A percentile compares a stretch with the other conserved stretches of the same genome.
phyloP scores from a whole-genome alignment of 2,888 invertebrate genomes.

The Diaperis boleti region DNA sequence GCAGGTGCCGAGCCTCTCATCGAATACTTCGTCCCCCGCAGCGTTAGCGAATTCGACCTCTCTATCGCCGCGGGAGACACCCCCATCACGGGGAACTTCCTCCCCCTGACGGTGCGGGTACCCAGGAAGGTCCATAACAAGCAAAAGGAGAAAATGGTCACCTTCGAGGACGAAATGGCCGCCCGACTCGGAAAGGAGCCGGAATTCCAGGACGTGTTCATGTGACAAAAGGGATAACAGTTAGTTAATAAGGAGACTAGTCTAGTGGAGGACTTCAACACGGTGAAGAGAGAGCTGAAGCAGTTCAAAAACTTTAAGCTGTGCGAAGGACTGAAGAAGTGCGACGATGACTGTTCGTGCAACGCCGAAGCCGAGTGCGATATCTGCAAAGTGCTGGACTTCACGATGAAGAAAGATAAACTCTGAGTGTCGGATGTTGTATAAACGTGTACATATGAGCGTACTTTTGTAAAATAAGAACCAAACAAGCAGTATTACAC shows the following conservation, averaged over 20 bases:
- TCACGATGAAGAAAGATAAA: constrained; percentile 64
- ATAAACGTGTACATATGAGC: constrained; percentile 28
- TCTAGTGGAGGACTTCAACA: constrained; percentile 54
- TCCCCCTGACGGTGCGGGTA: constrained; percentile 61
- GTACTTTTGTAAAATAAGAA: constrained; percentile 33
- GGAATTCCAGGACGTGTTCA: constrained; percentile 79
- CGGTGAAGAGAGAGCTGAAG: constrained; percentile 60
- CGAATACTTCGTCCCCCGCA: constrained; percentile 87
- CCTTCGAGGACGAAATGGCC: constrained; percentile 80
- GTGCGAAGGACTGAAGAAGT: constrained; percentile 64
- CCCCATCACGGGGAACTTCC: constrained; percentile 60
- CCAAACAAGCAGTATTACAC: constrained; percentile 36
- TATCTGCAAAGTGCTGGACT: constrained; percentile 65
- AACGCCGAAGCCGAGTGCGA: constrained; percentile 65
- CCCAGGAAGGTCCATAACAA: constrained; percentile 65
- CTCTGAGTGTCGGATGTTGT: constrained; percentile 48
- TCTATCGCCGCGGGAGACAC: constrained; percentile 73
- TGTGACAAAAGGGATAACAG: constrained; percentile 75
- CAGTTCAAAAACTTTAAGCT: constrained; percentile 63
- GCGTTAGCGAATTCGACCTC: constrained; percentile 86
- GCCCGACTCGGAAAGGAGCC: constrained; percentile 61
- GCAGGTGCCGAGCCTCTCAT: constrained; percentile 73
- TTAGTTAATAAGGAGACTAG: constrained; percentile 51
- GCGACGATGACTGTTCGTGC: constrained; percentile 64
- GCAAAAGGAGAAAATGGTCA: constrained; percentile 82